These are phyloP conservation scores for Corythornis madagascariensis DNA, from an alignment of 2,113 vertebrate genomes.

Conservation along the genomic window DNA sequence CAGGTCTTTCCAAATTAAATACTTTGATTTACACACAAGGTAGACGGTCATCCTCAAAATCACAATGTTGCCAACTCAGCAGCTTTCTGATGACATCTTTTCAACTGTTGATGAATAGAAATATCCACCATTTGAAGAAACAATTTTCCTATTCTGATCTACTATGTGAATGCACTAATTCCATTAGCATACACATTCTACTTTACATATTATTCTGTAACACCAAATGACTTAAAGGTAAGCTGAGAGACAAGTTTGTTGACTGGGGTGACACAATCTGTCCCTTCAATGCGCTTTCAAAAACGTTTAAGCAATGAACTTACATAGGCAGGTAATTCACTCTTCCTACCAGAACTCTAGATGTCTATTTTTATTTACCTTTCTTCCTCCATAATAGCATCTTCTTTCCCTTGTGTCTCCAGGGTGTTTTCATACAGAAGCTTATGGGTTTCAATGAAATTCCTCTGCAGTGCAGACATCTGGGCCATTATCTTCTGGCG, in stretches of 20 bases:
- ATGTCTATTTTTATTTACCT: slow-evolving; percentile 47
- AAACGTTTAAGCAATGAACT: background rate
- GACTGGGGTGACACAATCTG: background rate
- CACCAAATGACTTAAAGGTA: background rate
- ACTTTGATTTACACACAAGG: background rate
- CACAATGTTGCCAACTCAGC: background rate
- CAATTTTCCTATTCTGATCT: background rate
- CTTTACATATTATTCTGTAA: background rate
- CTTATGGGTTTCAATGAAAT: slow-evolving; percentile 97
- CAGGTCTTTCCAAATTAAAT: background rate
- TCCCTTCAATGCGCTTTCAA: background rate
- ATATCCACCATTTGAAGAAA: background rate
- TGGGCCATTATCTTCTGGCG: slow-evolving; percentile 99
- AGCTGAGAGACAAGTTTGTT: background rate
- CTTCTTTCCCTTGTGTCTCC: slow-evolving; percentile 81
- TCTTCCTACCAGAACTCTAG: background rate
- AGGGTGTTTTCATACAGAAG: slow-evolving; percentile 91
- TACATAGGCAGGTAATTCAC: background rate
- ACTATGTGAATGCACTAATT: background rate
- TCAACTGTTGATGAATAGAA: background rate
- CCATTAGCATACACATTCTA: background rate
- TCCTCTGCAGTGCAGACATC: slow-evolving; percentile 97
- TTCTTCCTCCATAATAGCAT: slow-evolving; percentile 76
- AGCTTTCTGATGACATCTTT: background rate
- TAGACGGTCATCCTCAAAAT: background rate